Conservation (phyloP, 2,797 vertebrate genomes). For the Gallirallus australis region DNA sequence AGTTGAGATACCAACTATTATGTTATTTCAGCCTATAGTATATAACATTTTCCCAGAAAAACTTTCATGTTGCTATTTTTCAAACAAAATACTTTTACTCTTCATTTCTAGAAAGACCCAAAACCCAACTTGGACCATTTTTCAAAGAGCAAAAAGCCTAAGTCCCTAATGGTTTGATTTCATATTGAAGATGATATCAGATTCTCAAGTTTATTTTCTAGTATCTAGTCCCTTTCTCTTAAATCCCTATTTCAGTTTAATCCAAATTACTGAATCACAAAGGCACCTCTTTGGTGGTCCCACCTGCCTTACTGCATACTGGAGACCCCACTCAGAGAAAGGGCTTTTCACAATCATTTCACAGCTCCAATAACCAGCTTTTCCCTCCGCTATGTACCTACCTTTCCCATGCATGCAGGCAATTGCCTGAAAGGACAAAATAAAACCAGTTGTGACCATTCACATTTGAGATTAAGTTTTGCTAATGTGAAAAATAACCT, state of each 20-base stretch:
- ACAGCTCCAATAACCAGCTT: background rate
- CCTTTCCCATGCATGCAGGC: accelerated
- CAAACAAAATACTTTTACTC: background rate
- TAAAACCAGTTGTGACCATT: background rate
- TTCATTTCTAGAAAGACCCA: background rate
- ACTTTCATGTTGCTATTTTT: background rate
- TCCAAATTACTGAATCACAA: background rate
- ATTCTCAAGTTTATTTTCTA: background rate
- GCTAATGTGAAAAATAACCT: background rate
- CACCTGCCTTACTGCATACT: background rate
- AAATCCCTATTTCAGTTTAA: background rate
- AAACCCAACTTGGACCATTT: background rate
- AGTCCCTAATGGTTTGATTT: background rate
- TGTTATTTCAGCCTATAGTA: background rate
- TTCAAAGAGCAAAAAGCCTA: background rate
- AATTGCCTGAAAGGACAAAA: background rate
- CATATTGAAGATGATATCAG: background rate
- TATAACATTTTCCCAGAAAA: background rate
- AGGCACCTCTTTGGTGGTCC: background rate
- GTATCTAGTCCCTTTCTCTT: background rate
- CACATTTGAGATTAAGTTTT: background rate
- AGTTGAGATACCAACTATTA: background rate
- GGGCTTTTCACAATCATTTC: background rate
- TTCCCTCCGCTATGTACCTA: no score
- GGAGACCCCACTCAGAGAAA: background rate